phyloP scores from a whole-genome alignment of 2,888 invertebrate species.

The Dryobota labecula region DNA sequence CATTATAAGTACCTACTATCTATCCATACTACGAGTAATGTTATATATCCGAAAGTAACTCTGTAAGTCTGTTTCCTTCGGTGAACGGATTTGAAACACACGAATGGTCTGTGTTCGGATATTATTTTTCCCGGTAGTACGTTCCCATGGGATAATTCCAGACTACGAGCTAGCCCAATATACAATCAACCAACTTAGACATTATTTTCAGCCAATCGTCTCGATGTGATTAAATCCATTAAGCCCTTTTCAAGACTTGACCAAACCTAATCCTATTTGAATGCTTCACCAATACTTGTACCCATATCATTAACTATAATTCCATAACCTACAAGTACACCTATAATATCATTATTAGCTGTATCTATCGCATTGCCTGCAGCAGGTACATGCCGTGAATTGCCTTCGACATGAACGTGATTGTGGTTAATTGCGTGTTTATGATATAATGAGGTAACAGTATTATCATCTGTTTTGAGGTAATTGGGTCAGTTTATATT shows the following conservation, averaged over 20 bases:
- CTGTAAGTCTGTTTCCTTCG: background rate
- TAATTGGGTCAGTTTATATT: slow-evolving; percentile 15
- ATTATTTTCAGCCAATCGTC: background rate
- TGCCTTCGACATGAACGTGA: slow-evolving; percentile 8
- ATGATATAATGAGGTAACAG: slow-evolving; percentile 25
- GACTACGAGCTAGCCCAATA: background rate
- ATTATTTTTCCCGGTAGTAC: background rate
- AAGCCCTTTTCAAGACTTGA: slow-evolving; percentile 1
- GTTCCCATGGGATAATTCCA: background rate
- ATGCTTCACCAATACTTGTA: background rate
- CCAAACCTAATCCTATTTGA: background rate
- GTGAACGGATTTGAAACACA: background rate
- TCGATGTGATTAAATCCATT: slow-evolving; percentile 16
- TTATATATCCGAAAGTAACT: background rate
- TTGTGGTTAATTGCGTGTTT: slow-evolving; percentile 23
- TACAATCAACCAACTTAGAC: background rate
- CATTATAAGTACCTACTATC: too few species aligned
- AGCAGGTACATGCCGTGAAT: background rate
- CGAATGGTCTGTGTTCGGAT: background rate
- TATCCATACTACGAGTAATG: background rate
- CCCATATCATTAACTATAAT: slow-evolving; percentile 2
- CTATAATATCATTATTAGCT: background rate
- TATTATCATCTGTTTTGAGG: slow-evolving; percentile 7
- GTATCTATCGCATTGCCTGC: background rate
- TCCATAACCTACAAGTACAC: background rate